phyloP scores from a whole-genome alignment of 2,888 invertebrate genomes.

The Yponomeuta sedellus region DNA sequence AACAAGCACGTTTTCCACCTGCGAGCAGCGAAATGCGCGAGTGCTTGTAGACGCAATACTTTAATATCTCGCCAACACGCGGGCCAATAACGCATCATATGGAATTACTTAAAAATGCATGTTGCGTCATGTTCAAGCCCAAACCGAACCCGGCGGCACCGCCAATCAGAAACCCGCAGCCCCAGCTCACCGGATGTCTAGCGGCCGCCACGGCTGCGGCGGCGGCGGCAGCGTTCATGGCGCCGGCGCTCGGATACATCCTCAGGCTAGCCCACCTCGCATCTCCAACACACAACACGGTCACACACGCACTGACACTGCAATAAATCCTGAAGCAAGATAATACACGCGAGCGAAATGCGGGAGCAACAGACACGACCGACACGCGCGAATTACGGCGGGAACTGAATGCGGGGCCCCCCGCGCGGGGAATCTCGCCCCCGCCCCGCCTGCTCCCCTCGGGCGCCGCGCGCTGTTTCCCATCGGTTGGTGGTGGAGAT shows the following conservation, averaged over 20 bases:
- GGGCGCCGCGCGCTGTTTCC: conserved; percentile 41
- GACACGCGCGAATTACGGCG: conserved; percentile 41
- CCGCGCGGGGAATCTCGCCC: conserved; percentile 35
- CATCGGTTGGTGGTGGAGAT: conserved; percentile 18
- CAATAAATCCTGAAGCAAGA: conserved; percentile 19
- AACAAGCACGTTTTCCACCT: too few species aligned
- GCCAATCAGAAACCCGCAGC: neutral
- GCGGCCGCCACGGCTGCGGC: conserved; percentile 90
- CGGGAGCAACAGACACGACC: conserved; percentile 33
- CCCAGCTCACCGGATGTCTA: conserved; percentile 87
- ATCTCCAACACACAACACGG: conserved; percentile 62
- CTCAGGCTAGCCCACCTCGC: conserved; percentile 69
- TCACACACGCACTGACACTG: conserved; percentile 64
- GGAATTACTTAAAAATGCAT: too few species aligned
- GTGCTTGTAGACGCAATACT: too few species aligned
- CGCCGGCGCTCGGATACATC: conserved; percentile 91
- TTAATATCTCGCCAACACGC: too few species aligned
- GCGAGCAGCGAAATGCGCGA: too few species aligned
- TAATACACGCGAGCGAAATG: neutral
- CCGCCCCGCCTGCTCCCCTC: conserved; percentile 42
- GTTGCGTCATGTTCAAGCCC: neutral
- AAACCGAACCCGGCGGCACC: neutral
- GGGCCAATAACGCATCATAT: too few species aligned
- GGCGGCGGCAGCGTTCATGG: conserved; percentile 89
- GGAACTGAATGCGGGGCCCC: conserved; percentile 42